Conservation (phyloP, 2,888 invertebrate species). For the Clostera curtula region DNA sequence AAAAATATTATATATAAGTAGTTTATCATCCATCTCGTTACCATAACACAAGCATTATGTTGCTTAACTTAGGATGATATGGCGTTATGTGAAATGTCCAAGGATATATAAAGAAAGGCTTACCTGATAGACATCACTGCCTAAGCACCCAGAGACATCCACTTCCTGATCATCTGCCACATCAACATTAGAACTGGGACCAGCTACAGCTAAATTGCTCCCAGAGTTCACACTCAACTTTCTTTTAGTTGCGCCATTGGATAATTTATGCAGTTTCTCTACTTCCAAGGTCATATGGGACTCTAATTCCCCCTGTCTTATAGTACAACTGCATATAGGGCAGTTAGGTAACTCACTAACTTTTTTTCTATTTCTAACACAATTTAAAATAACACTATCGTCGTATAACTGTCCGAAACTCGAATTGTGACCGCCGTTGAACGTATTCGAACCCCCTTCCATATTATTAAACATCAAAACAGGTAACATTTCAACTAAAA, state of each 20-base stretch:
- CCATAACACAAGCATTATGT: no score
- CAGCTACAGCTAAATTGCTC: slow-evolving; percentile 35
- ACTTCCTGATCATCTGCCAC: slow-evolving; percentile 41
- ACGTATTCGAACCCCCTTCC: slow-evolving; percentile 55
- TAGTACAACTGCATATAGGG: slow-evolving; percentile 91
- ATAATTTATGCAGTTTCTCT: slow-evolving; percentile 53
- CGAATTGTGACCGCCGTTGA: slow-evolving; percentile 37
- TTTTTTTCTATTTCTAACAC: slow-evolving; percentile 75
- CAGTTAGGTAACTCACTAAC: slow-evolving; percentile 84
- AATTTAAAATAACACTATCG: slow-evolving; percentile 60
- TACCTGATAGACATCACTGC: slow-evolving; percentile 67
- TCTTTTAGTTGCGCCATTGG: slow-evolving; percentile 44
- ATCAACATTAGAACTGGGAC: slow-evolving; percentile 31
- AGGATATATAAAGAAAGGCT: slow-evolving; percentile 9
- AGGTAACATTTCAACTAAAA: slow-evolving; percentile 57
- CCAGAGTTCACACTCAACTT: slow-evolving; percentile 49
- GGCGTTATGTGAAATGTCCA: no score
- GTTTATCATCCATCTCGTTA: no score
- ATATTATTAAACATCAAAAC: slow-evolving; percentile 61
- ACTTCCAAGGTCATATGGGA: slow-evolving; percentile 87
- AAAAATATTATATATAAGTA: no score
- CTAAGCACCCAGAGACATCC: slow-evolving; percentile 56
- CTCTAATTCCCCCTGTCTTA: slow-evolving; percentile 88
- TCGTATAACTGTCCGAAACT: slow-evolving; percentile 46
- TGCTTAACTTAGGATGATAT: no score